Evolutionary conservation across 1,140 invertebrate species (phyloP), one percentile per base, ranked within the genome.

Genomic region (Drosophila bipectinata): DNA sequence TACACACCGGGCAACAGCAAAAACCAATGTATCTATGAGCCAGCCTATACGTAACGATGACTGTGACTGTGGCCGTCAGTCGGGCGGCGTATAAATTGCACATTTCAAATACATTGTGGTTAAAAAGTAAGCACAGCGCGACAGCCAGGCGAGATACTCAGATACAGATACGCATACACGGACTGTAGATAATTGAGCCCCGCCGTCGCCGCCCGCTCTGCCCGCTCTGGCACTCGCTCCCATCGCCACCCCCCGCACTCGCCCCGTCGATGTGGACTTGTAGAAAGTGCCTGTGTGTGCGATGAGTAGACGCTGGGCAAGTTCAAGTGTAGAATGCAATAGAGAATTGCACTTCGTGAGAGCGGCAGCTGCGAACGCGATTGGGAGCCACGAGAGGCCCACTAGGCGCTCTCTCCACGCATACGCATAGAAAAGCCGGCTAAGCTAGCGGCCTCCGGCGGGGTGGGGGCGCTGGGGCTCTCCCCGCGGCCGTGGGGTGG

Each of bases 281-380:
- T 72, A 30, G 1, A 26, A 58, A 21, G 5, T 24, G 26, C 59
- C n/a, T 26, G 48, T 58, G 60, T 72, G 64, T 78, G 54, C 58
- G 75, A 64, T 62, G 63, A 85, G 81, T 80, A 77, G 76, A 77
- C 69, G 77, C 69, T 82, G 68, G 60, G 84, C 83, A 88, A 88
- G 83, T 88, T 88, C 83, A 88, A 88, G 83, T 88, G 83, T 88
- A 88, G 79, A 88, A 88, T 88, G 84, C 84, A 88, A 72, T 88
- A 79, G 79, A 88, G 75, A 74, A 60, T 56, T 76, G 76, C 76
- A 76, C 24, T 47, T 21, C 28, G 58, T 30, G 28, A 51, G 49
- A 60, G 32, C 79, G 76, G 72, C 59, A 34, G 49, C 18, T 18
- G 18, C 18, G 18, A 18, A 44, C 30, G 54, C 47, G 58, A n/a